These are phyloP conservation scores for Menura novaehollandiae DNA, from an alignment of 2,113 vertebrate genomes.

Conservation along the genomic window DNA sequence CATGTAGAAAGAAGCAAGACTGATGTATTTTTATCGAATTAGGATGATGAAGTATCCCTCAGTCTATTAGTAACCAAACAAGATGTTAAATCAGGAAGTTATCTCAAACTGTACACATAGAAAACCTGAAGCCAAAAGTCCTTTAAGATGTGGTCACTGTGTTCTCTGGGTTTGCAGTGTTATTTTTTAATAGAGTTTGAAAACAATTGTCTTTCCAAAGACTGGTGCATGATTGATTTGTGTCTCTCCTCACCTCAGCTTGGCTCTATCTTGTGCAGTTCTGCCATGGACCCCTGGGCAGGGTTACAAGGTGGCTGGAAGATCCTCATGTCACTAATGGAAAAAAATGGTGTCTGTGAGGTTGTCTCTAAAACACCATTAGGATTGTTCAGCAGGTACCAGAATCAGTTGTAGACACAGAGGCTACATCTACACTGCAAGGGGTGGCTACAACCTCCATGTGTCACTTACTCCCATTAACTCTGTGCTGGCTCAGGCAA, in stretches of 20 bases:
- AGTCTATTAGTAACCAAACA: constrained; percentile 9
- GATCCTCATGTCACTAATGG: not conserved
- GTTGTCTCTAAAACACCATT: not conserved
- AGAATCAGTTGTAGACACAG: not conserved
- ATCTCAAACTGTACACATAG: not conserved
- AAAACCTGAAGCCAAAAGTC: not conserved
- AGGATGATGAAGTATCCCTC: not conserved
- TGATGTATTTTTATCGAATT: constrained; percentile 18
- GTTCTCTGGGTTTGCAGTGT: not conserved
- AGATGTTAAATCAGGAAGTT: not conserved
- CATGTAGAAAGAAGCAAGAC: not conserved
- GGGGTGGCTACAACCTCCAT: not conserved
- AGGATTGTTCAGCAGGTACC: not conserved
- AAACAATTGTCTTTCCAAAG: not conserved
- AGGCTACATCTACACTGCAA: not conserved
- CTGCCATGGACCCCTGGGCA: not conserved
- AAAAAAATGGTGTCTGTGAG: not conserved
- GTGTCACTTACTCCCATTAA: not conserved
- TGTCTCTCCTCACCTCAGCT: not conserved
- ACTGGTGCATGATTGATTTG: not conserved
- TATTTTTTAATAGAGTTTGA: not conserved
- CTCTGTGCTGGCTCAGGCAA: not conserved
- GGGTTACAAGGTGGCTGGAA: not conserved
- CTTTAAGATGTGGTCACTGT: not conserved
- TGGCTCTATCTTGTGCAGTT: not conserved